These are phyloP conservation scores for Cryptus viduatorius DNA, from an alignment of 2,888 invertebrate species.

Conservation along the genomic window DNA sequence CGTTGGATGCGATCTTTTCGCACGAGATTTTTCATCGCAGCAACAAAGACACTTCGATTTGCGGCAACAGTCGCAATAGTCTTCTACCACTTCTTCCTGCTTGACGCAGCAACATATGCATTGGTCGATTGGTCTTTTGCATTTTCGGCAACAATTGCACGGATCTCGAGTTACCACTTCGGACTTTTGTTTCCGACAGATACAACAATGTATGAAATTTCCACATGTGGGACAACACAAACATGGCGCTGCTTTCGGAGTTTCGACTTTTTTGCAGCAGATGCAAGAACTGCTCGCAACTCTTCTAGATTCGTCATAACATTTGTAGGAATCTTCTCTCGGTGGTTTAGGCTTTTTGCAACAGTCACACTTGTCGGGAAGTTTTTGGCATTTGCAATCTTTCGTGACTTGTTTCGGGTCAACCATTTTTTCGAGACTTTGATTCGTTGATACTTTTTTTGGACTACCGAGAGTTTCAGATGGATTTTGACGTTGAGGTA, in stretches of 20 bases:
- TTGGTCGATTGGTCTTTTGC: slow-evolving; percentile 47
- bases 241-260: neutral
- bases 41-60: slow-evolving; percentile 28
- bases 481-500: neutral
- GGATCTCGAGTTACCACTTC: slow-evolving; percentile 14
- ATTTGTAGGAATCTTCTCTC: slow-evolving; percentile 29
- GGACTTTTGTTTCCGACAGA: slow-evolving; percentile 7
- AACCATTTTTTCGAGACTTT: neutral
- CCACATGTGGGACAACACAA: slow-evolving; percentile 23
- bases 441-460: neutral
- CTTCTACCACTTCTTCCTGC: slow-evolving; percentile 15
- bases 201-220: slow-evolving; percentile 15
- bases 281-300: slow-evolving; percentile 2
- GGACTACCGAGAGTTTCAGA: neutral
- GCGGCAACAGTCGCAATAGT: slow-evolving; percentile 19
- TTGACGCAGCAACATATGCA: slow-evolving; percentile 50
- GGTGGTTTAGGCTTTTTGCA: slow-evolving; percentile 34
- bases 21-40: slow-evolving; percentile 27
- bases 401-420: neutral
- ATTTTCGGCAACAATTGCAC: slow-evolving; percentile 45
- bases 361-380: slow-evolving; percentile 11
- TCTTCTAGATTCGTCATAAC: neutral
- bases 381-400: slow-evolving; percentile 35
- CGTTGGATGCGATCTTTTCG: neutral
- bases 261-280: slow-evolving; percentile 31